These are phyloP conservation scores for Agapornis roseicollis DNA, from an alignment of 2,113 vertebrate species.

Conservation along the genomic window DNA sequence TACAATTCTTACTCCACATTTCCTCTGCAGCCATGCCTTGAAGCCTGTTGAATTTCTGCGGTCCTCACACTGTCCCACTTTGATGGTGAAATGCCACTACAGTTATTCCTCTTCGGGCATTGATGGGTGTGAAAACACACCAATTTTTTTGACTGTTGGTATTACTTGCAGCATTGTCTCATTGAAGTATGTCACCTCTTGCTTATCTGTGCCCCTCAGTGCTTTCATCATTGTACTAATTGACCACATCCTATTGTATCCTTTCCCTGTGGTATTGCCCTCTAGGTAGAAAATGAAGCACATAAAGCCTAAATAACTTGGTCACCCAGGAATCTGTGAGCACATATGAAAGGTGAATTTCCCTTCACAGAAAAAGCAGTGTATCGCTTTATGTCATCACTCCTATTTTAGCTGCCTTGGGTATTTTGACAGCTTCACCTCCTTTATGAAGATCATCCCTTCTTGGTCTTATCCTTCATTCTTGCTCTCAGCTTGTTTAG, in stretches of 20 bases:
- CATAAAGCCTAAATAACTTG: background rate
- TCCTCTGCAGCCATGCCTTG: background rate
- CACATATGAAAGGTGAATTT: background rate
- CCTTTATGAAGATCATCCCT: background rate
- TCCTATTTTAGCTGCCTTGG: background rate
- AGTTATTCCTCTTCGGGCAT: background rate
- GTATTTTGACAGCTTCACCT: background rate
- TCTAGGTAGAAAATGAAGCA: background rate
- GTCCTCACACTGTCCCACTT: background rate
- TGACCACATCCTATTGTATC: background rate
- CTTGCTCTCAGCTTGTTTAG: background rate
- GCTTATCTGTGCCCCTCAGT: background rate
- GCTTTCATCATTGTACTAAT: background rate
- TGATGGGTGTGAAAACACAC: background rate
- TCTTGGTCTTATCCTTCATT: background rate
- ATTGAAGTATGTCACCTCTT: background rate
- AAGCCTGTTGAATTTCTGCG: background rate
- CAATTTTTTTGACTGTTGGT: background rate
- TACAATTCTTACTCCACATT: background rate
- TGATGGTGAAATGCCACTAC: background rate
- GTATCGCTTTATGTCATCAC: background rate
- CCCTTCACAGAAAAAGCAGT: background rate
- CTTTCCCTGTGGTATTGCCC: rapidly evolving
- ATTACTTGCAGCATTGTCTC: background rate
- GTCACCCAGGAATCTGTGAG: background rate